These are phyloP conservation scores for Clupea harengus DNA, from an alignment of 2,113 vertebrate species.

Conservation along the genomic window DNA sequence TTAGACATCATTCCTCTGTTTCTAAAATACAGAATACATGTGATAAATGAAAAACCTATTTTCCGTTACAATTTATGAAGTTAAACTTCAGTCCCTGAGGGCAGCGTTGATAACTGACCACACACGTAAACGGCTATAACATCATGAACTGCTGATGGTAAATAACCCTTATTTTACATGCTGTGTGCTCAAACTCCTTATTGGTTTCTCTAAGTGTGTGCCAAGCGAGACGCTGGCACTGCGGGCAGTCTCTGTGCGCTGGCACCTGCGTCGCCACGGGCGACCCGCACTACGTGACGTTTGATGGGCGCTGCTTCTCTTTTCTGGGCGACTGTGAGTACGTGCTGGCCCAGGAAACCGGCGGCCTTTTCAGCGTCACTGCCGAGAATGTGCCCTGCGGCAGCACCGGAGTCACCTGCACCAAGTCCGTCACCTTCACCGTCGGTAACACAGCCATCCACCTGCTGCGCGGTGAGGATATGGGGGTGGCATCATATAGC, in stretches of 20 bases:
- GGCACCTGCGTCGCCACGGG: conserved; percentile 85
- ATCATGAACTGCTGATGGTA: too few species aligned
- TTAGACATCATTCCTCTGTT: too few species aligned
- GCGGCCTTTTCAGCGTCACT: conserved; percentile 75
- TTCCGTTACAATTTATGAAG: too few species aligned
- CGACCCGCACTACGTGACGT: conserved; percentile 88
- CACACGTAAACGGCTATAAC: too few species aligned
- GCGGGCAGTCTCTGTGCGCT: conserved; percentile 65
- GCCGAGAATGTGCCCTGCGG: conserved; percentile 88
- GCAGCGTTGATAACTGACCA: too few species aligned
- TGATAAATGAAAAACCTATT: too few species aligned
- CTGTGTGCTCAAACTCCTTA: background rate
- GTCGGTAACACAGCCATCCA: conserved; percentile 79
- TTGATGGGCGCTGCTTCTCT: conserved; percentile 81
- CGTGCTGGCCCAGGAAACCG: conserved; percentile 74
- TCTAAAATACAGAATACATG: too few species aligned
- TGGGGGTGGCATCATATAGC: too few species aligned
- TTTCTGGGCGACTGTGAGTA: conserved; percentile 91
- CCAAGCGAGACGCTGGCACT: conserved; percentile 77
- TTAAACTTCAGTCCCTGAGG: too few species aligned
- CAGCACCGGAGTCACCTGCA: conserved; percentile 82
- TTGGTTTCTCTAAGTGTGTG: conserved; percentile 70
- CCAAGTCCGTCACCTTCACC: conserved; percentile 81
- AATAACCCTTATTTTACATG: background rate
- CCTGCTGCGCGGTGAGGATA: conserved; percentile 76